Percentiles rank a stretch among this genome's conserved stretches.
These are phyloP conservation scores for Planococcus citri DNA, from an alignment of 1,140 invertebrate species.

Conservation along the genomic window DNA sequence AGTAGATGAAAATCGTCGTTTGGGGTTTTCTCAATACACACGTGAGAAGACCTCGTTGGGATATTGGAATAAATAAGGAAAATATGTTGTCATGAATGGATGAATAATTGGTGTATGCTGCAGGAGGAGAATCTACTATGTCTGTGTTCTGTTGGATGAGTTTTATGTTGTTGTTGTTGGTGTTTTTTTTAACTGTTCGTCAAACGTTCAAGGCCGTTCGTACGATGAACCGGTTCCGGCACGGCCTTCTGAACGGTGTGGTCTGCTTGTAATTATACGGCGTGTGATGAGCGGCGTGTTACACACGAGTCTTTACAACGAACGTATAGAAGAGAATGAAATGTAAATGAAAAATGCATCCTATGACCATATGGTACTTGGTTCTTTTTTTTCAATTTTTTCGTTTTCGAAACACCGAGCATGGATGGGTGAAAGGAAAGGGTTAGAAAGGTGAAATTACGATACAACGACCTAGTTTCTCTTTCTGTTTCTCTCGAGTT, in stretches of 20 bases:
- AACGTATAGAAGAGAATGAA: too few relatives aligned
- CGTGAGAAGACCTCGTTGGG: too few relatives aligned
- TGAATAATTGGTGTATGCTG: too few relatives aligned
- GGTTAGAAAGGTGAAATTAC: background rate
- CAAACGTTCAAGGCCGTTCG: conserved; percentile 11
- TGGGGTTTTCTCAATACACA: too few relatives aligned
- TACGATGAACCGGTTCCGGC: conserved; percentile 11
- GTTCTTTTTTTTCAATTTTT: too few relatives aligned
- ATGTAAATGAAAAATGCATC: background rate
- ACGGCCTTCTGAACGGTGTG: background rate
- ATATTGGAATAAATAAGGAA: background rate
- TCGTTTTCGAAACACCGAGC: too few relatives aligned
- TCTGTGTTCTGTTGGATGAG: too few relatives aligned
- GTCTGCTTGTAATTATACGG: background rate
- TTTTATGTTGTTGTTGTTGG: background rate
- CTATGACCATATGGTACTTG: background rate
- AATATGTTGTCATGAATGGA: background rate
- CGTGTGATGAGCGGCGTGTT: background rate
- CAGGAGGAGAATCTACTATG: too few relatives aligned
- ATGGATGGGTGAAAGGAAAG: background rate
- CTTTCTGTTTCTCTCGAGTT: too few relatives aligned
- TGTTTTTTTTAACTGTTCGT: background rate
- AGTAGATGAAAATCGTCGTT: too few relatives aligned
- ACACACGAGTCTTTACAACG: too few relatives aligned
- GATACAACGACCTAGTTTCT: background rate